Conservation (phyloP, 2,113 vertebrate genomes). For the Microtus oregoni region DNA sequence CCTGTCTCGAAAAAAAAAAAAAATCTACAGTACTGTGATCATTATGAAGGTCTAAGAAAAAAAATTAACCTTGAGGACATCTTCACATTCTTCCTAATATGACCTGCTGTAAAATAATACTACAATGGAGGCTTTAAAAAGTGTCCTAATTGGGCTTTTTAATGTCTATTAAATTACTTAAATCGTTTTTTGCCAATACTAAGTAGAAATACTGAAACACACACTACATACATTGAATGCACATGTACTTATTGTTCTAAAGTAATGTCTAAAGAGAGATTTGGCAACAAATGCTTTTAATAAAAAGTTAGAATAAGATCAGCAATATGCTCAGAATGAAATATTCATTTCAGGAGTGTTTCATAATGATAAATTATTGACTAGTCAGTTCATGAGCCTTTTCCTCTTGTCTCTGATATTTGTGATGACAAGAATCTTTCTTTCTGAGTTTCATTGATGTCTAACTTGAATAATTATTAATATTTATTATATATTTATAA, state of each 20-base stretch:
- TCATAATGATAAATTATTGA: slow-evolving; percentile 41
- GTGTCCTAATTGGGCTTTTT: slow-evolving; percentile 24
- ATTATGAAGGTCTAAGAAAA: background rate
- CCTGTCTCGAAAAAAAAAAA: too few species aligned
- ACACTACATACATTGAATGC: background rate
- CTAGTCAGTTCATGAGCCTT: background rate
- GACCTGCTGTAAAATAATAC: slow-evolving; percentile 58
- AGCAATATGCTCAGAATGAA: background rate
- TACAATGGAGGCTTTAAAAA: slow-evolving; percentile 7
- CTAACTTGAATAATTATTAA: slow-evolving; percentile 20
- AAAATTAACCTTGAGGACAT: background rate
- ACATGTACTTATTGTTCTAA: background rate
- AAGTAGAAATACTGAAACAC: slow-evolving; percentile 8
- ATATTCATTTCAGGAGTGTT: slow-evolving; percentile 40
- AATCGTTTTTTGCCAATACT: slow-evolving; percentile 28
- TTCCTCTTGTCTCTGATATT: background rate
- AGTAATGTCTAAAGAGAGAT: slow-evolving; percentile 59
- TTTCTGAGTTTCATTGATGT: slow-evolving; percentile 23
- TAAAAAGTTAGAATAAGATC: background rate
- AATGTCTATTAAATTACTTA: slow-evolving; percentile 16
- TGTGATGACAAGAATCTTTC: slow-evolving; percentile 38
- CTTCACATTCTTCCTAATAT: background rate
- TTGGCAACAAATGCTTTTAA: background rate
- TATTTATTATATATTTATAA: slow-evolving; percentile 35
- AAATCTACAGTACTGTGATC: background rate